Conservation (phyloP, 2,113 vertebrate species). For the Nettapus auritus region DNA sequence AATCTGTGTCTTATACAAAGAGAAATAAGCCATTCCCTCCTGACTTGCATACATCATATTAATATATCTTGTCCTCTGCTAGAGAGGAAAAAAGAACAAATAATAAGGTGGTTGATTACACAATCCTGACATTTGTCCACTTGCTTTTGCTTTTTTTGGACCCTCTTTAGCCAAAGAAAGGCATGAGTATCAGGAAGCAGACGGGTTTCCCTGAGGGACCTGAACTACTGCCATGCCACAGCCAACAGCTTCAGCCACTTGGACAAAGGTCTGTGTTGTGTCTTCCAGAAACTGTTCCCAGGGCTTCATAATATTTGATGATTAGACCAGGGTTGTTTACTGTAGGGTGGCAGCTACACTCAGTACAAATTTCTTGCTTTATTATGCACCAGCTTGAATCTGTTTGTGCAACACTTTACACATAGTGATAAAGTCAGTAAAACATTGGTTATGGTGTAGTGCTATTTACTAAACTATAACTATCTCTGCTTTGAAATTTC, state of each 20-base stretch:
- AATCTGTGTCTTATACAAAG: neutral
- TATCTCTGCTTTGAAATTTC: neutral
- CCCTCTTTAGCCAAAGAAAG: neutral
- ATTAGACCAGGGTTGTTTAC: slow-evolving; percentile 44
- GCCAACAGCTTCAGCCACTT: slow-evolving; percentile 32
- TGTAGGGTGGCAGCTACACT: slow-evolving; percentile 19
- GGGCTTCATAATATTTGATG: slow-evolving; percentile 59
- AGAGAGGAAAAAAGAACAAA: neutral
- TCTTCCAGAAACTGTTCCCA: slow-evolving; percentile 63
- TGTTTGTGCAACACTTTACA: slow-evolving; percentile 42
- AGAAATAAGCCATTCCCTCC: neutral
- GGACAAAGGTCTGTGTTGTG: slow-evolving; percentile 21
- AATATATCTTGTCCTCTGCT: neutral
- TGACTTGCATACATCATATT: neutral
- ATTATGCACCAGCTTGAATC: neutral
- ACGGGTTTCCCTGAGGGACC: neutral
- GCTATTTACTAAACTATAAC: neutral
- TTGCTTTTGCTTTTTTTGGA: slow-evolving; percentile 40
- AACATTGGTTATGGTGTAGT: neutral
- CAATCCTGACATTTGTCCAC: slow-evolving; percentile 30
- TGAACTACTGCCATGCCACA: neutral
- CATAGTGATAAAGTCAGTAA: slow-evolving; percentile 20
- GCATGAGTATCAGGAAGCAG: neutral
- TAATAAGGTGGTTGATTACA: slow-evolving; percentile 17
- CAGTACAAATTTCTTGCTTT: slow-evolving; percentile 27